Evolutionary conservation across 2,797 vertebrate species (phyloP), one percentile per base, ranked within the genome.

Genomic region (Dromococcyx pavoninus): DNA sequence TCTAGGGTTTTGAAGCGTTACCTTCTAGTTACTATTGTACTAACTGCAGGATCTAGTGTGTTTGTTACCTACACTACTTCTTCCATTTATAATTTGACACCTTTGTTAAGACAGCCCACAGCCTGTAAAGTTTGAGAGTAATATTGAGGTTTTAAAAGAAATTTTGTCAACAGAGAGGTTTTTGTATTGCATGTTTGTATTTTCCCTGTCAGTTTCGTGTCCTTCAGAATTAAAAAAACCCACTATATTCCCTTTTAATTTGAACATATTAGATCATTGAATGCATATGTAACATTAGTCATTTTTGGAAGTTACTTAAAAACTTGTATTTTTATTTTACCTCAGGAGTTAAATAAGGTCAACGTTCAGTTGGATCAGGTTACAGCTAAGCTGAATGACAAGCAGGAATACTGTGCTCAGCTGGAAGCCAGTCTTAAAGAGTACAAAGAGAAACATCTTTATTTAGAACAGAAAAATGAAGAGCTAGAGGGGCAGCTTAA

Each of bases 261-360:
- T 83, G 62, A 86, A 70, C 14, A 33, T 0, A 2, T 75, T 80
- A 37, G 48, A 62, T 54, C 2, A 39, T 75, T 78, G 70, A 60
- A 85, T 78, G 7, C 28, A 27, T 64, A 10, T 70, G 22, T 79
- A 61, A 53, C 54, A 24, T 77, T 6, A 75, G 17, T 75, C 1
- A 25, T 73, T 72, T 80, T 64, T 56, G 35, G 21, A 74, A 77
- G 21, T 71, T 54, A 58, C 43, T 90, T 62, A 57, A 64, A 86
- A 91, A 48, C 54, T 75, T 46, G 18, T 76, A 51, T 91, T 95
- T 97, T 50, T 93, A 17, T 91, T 96, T 95, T 84, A 95, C 80
- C 87, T 35, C 93, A 99, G 99, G 99, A 99, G 95, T 95, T 99
- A 97, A 98, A 97, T 97, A 99, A 99, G 97, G 97, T 98, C 90